Evolutionary conservation across 2,113 vertebrate species (phyloP).

Genomic region (Heterochromis multidens): DNA sequence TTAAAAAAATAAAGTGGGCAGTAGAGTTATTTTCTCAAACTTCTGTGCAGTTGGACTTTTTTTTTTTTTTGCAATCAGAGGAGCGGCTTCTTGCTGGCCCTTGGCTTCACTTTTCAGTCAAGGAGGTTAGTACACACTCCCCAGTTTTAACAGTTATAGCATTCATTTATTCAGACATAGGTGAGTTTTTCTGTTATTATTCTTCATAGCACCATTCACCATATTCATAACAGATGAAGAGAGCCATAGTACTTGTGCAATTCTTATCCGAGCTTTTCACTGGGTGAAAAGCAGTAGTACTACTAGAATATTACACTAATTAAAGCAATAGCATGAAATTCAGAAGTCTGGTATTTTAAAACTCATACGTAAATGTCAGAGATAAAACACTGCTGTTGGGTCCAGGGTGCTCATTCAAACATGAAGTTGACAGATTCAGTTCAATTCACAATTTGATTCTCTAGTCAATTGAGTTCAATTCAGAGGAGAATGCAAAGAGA

Average conservation of each 20-base stretch:
- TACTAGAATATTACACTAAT: background rate
- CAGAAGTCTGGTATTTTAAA: background rate
- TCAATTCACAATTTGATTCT: background rate
- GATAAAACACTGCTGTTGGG: background rate
- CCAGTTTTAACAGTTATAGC: background rate
- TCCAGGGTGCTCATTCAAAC: background rate
- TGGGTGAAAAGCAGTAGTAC: background rate
- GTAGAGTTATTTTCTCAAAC: background rate
- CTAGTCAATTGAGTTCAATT: background rate
- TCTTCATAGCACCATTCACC: background rate
- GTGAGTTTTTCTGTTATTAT: background rate
- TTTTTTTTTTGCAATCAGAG: no score
- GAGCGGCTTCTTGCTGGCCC: no score
- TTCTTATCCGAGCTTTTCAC: background rate
- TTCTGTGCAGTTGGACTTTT: no score
- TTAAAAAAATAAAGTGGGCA: background rate
- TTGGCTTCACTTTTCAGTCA: no score
- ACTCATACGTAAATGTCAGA: background rate
- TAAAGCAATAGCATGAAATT: background rate
- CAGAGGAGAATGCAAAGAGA: background rate
- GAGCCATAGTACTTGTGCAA: background rate
- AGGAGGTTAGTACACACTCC: background rate
- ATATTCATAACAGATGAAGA: background rate
- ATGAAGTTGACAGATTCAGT: background rate
- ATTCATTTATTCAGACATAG: background rate